Evolutionary conservation across 2,888 invertebrate species (phyloP).

Genomic region (Petrolisthes manimaculis): DNA sequence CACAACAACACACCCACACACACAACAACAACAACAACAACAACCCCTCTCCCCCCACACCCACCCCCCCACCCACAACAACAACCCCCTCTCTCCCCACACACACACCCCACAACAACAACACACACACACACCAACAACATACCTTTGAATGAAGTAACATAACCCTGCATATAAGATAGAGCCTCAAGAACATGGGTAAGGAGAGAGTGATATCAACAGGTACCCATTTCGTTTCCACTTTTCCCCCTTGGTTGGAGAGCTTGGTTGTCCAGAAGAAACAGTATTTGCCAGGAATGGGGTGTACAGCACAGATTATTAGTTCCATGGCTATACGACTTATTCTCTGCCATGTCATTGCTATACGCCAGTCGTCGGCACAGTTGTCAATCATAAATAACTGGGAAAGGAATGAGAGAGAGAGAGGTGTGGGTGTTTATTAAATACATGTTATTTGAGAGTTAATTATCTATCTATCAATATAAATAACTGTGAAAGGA

Average conservation of each 20-base stretch:
- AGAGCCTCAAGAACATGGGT: conserved; percentile 99
- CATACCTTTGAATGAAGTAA: conserved; percentile 86
- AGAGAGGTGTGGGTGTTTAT: neutral
- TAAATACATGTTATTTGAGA: too few species aligned
- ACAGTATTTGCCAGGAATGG: conserved; percentile 95
- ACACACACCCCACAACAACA: neutral
- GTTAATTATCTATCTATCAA: too few species aligned
- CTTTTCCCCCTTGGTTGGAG: conserved; percentile 83
- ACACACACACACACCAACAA: neutral
- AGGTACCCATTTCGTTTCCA: conserved; percentile 78
- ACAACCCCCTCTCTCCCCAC: too few species aligned
- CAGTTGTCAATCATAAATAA: conserved; percentile 99
- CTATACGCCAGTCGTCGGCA: conserved; percentile 99
- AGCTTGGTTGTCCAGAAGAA: conserved; percentile 96
- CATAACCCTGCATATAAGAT: conserved; percentile 99
- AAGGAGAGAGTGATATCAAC: conserved; percentile 97
- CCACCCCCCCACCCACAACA: too few species aligned
- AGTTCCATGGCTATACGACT: conserved; percentile 92
- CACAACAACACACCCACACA: too few species aligned
- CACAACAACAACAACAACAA: too few species aligned
- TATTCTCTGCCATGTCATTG: conserved; percentile 98
- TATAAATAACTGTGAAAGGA: too few species aligned
- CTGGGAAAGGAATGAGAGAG: conserved; percentile 80
- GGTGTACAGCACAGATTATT: conserved; percentile 96
- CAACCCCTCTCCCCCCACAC: too few species aligned